Percentiles rank a stretch among this genome's conserved stretches.
These are phyloP conservation scores for Eupeodes corollae DNA, from an alignment of 1,140 invertebrate genomes.

Conservation along the genomic window DNA sequence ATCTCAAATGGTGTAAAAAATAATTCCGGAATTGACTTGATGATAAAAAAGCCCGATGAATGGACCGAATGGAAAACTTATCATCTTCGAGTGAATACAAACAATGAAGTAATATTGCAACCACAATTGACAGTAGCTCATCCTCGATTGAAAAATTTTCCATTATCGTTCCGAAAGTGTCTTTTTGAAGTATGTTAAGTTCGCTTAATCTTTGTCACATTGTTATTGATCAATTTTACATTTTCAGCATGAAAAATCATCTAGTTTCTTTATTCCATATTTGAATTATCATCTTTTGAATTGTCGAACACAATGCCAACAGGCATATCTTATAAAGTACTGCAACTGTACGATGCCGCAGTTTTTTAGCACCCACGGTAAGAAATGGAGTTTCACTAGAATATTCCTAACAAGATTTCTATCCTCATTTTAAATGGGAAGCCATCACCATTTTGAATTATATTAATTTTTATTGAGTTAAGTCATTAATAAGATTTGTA, in stretches of 20 bases:
- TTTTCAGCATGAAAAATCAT: too few species aligned
- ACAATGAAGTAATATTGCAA: conserved; percentile 20
- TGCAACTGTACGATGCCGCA: conserved; percentile 21
- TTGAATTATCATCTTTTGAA: conserved; percentile 17
- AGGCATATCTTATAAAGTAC: conserved; percentile 9
- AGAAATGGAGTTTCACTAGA: neutral
- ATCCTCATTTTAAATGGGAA: too few species aligned
- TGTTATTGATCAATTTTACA: too few species aligned
- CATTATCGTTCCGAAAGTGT: too few species aligned
- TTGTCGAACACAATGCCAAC: conserved; percentile 18
- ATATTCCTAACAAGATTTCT: too few species aligned
- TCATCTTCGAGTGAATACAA: conserved; percentile 15
- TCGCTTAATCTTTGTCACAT: too few species aligned
- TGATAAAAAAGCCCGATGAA: conserved; percentile 21
- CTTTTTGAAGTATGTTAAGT: too few species aligned
- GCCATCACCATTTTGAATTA: too few species aligned
- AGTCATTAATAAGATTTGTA: too few species aligned
- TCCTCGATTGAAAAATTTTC: too few species aligned
- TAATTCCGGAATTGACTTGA: conserved; percentile 8
- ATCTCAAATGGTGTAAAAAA: neutral
- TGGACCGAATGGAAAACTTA: conserved; percentile 15
- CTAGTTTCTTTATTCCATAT: neutral
- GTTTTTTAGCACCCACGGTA: conserved; percentile 7
- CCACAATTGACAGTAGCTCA: conserved; percentile 14
- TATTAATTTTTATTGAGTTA: too few species aligned